Base-by-base conservation (phyloP, 2,888 invertebrate genomes). In the Halictus quadricinctus region DNA sequence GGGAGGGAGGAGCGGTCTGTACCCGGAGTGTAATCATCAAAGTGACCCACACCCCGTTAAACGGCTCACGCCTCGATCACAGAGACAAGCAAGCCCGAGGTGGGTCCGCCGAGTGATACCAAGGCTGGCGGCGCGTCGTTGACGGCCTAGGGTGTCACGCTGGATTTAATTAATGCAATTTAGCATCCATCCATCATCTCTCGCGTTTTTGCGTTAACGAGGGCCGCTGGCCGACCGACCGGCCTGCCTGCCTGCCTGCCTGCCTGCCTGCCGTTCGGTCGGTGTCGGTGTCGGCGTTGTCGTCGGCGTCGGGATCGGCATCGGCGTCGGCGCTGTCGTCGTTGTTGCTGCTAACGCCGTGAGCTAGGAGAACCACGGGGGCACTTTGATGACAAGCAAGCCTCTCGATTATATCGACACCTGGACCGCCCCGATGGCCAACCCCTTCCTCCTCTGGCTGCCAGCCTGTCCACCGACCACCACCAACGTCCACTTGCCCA, bases 131-230 rank as follows among this genome's bases (percentile, higher is more conserved):
- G 69, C 78, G 81, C 79, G 70, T n/a, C 43, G 70, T 43, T 83
- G 81, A 72, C 79, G 76, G 84, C 79, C 87, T 91, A 88, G 90
- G 93, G 93, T 93, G 93, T 94, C 94, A 94, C 94, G 94, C 90
- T 93, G 93, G 92, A 94, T 94, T 94, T 94, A 94, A 94, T 94
- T 94, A 94, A 94, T 94, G 94, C 94, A 94, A 94, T 94, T 94
- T 94, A 94, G 92, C 93, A 93, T 93, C 94, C 94, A 94, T 94
- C 94, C 94, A 94, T 94, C 94, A 94, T 94, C 93, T 93, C 92
- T 92, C 92, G 91, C 93, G 92, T 94, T 94, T 94, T 94, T 94
- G 93, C 92, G 90, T 92, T 94, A 94, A 94, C 94, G 93, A 94
- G 93, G 92, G 90, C 90, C 84, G 87, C 88, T 69, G 72, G n/a